Evolutionary conservation across 2,888 invertebrate species (phyloP).

Genomic region (Trimorus sp.): DNA sequence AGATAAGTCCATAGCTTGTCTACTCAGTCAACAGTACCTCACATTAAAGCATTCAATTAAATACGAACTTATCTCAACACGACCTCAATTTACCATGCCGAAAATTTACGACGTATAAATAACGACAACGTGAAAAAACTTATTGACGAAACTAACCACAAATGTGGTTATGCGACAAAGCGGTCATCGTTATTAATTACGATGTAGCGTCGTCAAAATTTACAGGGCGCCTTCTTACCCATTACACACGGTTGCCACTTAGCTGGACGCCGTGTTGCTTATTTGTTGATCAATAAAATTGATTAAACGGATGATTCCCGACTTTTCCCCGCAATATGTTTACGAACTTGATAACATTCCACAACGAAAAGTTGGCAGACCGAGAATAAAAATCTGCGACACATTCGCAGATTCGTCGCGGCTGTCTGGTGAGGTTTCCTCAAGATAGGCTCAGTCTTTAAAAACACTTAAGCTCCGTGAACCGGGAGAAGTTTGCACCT

Average conservation of each 20-base stretch:
- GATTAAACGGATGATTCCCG: slow-evolving; percentile 50
- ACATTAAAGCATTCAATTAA: slow-evolving; percentile 36
- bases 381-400: slow-evolving; percentile 42
- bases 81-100: slow-evolving; percentile 19
- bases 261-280: slow-evolving; percentile 30
- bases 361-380: slow-evolving; percentile 43
- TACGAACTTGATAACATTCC: slow-evolving; percentile 56
- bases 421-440: slow-evolving; percentile 45
- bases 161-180: slow-evolving; percentile 8
- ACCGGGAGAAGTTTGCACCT: slow-evolving; percentile 65
- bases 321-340: slow-evolving; percentile 46
- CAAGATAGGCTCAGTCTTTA: slow-evolving; percentile 41
- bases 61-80: slow-evolving; percentile 32
- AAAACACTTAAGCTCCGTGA: slow-evolving; percentile 48
- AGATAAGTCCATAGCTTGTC: too few species aligned
- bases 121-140: background rate
- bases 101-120: slow-evolving; percentile 48
- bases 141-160: slow-evolving; percentile 17
- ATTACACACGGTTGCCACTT: slow-evolving; percentile 29
- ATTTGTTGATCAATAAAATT: slow-evolving; percentile 58
- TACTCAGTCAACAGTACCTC: slow-evolving; percentile 22
- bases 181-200: slow-evolving; percentile 48
- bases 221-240: slow-evolving; percentile 23
- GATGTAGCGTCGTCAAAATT: slow-evolving; percentile 34
- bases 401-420: slow-evolving; percentile 48